Base-by-base conservation (phyloP, 1,140 invertebrate species). In the Rhopalosiphum padi region DNA sequence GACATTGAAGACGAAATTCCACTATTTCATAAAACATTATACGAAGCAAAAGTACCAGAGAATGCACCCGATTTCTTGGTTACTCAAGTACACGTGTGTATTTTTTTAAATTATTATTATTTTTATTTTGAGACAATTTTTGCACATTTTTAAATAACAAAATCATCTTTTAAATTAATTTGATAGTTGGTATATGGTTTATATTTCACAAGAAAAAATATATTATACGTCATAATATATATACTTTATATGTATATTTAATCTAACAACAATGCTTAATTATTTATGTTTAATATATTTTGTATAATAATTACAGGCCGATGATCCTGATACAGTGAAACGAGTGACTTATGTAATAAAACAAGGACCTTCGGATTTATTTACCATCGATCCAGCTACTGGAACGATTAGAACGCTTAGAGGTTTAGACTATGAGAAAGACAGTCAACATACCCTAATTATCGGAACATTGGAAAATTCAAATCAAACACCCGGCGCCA, bases 1-100 rank as follows among this genome's bases (percentile, higher is more conserved):
- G 98, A 99, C 95, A 95, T 97, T 1, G 97, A 98, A 48, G 98
- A 99, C 95, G 98, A 99, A 95, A 95, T 97, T 43, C 98, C 98
- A 0, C 95, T 97, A 21, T 99, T 99, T 95, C 96, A 96, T 94
- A 96, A 97, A 94, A 95, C 96, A 0, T 95, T 96, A 6, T 98
- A 99, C 94, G 97, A 97, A 94, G 97, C 97, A 4, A 96, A 96
- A 55, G 97, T 99, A 30, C 97, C 97, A 9, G 98, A 99, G 96
- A 98, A 98, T 95, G 96, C 97, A 60, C 96, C 97, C 1, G 97
- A 98, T 95, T 96, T 96, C 94, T 96, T 97, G 93, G 97, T 99
- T 48, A 96, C 97, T 48, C 97, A 97, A 95, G 97, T 99, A 46
- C 96, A 95, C 94, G 96, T 96, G 94, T 94, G 23, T 91, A 90